phyloP scores from a whole-genome alignment of 2,888 invertebrate species.

The Trachelus iudaicus region DNA sequence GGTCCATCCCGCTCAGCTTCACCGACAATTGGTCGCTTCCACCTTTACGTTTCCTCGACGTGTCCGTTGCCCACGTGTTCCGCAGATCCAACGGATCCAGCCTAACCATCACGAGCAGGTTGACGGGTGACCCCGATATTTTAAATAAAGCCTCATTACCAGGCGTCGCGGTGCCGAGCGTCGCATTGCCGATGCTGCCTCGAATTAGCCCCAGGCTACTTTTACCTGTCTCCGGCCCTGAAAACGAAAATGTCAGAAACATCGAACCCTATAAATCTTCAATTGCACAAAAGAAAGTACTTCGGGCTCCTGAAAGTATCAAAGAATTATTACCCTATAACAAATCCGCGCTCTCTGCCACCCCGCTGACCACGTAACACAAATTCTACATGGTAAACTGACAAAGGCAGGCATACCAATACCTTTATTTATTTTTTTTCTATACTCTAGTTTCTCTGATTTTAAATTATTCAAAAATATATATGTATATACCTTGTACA shows the following conservation, averaged over 20 bases:
- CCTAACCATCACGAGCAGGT: background rate
- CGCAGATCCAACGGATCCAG: background rate
- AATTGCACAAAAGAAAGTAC: background rate
- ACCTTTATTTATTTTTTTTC: background rate
- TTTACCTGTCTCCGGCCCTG: background rate
- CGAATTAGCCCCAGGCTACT: slow-evolving; percentile 29
- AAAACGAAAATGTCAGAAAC: background rate
- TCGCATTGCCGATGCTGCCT: slow-evolving; percentile 21
- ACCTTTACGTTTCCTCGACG: background rate
- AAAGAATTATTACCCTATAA: background rate
- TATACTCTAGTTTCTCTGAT: background rate
- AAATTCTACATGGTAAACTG: background rate
- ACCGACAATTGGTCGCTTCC: background rate
- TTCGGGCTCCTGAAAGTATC: background rate
- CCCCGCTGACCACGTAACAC: background rate
- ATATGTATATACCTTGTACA: background rate
- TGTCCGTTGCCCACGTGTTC: background rate
- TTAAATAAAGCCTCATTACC: slow-evolving; percentile 45
- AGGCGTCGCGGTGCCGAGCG: slow-evolving; percentile 19
- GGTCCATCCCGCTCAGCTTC: background rate
- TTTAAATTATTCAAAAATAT: background rate
- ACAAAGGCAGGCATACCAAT: background rate
- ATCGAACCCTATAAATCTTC: background rate
- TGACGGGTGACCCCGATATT: slow-evolving; percentile 42
- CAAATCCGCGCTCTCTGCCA: background rate